Percentiles rank a stretch among this genome's conserved stretches.
These are phyloP conservation scores for Cardiocondyla obscurior DNA, from an alignment of 1,140 invertebrate genomes.

Conservation along the genomic window DNA sequence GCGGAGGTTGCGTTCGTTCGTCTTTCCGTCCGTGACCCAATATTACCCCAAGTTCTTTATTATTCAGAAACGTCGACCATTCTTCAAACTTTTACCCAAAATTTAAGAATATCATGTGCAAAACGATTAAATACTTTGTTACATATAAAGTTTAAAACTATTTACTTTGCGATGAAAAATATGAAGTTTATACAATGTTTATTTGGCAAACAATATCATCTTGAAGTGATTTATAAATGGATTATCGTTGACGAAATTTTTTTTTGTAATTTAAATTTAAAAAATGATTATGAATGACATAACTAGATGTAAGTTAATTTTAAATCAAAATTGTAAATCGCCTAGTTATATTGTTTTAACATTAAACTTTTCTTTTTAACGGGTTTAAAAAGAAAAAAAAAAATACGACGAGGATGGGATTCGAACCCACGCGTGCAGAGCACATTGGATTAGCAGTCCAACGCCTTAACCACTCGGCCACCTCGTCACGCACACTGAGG, in stretches of 20 bases:
- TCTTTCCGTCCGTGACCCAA: slow-evolving; percentile 39
- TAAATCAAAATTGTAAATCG: neutral
- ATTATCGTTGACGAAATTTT: neutral
- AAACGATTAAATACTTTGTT: neutral
- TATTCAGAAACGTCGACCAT: neutral
- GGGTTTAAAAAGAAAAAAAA: neutral
- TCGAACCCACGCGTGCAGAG: slow-evolving; percentile 94
- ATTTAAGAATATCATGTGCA: neutral
- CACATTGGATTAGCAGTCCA: slow-evolving; percentile 92
- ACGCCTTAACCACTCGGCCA: slow-evolving; percentile 96
- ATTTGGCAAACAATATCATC: neutral
- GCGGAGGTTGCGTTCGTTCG: neutral
- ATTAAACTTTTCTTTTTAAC: neutral
- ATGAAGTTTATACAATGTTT: neutral
- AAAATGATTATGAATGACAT: neutral
- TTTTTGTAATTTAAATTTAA: neutral
- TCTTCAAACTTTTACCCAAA: neutral
- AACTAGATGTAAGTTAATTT: neutral
- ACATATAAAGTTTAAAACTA: neutral
- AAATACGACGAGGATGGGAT: slow-evolving; percentile 92
- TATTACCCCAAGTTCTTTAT: slow-evolving; percentile 33
- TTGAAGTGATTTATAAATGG: neutral
- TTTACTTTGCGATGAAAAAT: neutral
- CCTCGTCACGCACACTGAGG: slow-evolving; percentile 86
- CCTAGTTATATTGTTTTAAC: neutral